A percentile compares a stretch with the other conserved stretches of the same genome.
phyloP scores from a whole-genome alignment of 2,113 vertebrate genomes.

The Burhinus bistriatus region DNA sequence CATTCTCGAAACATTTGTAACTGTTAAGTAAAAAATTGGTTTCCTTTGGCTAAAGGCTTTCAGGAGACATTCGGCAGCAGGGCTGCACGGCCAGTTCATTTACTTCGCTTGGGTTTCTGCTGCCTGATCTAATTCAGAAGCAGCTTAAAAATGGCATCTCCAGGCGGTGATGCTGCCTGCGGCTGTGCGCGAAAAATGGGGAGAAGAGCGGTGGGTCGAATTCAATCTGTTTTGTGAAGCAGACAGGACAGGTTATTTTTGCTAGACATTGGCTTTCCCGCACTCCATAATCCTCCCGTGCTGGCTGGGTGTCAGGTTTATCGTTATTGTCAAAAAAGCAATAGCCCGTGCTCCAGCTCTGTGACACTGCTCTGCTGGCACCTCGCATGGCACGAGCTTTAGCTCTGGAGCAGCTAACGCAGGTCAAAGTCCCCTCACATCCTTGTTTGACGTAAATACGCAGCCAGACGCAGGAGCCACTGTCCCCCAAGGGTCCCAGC shows the following conservation, averaged over 20 bases:
- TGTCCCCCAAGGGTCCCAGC: background rate
- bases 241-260: background rate
- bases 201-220: accelerated
- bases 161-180: background rate
- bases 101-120: background rate
- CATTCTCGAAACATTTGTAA: background rate
- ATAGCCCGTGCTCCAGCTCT: accelerated
- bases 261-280: background rate
- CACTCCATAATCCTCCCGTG: background rate
- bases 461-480: accelerated
- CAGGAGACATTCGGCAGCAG: background rate
- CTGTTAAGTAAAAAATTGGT: background rate
- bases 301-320: background rate
- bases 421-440: background rate
- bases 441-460: accelerated
- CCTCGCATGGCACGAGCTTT: accelerated
- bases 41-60: background rate
- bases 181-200: background rate
- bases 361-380: background rate
- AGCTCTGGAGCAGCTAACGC: background rate
- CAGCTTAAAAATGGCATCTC: background rate
- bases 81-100: background rate
- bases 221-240: background rate
- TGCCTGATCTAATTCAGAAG: background rate
- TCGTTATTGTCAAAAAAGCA: background rate